Evolutionary conservation across 1,140 invertebrate genomes (phyloP).

Genomic region (Belonocnema kinseyi): DNA sequence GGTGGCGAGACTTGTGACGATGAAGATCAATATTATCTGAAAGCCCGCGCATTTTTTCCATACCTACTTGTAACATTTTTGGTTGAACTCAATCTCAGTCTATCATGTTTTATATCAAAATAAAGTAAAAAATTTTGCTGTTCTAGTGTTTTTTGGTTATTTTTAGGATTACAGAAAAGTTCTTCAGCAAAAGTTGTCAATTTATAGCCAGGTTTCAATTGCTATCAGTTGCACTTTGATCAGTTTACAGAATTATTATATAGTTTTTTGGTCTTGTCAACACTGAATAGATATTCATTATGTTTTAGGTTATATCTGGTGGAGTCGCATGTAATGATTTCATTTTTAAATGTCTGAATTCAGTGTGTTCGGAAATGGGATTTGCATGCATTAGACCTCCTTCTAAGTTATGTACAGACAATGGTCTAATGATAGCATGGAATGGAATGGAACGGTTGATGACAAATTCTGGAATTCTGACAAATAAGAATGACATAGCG

Average conservation of each 20-base stretch:
- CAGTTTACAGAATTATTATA: background rate
- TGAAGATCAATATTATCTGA: no score
- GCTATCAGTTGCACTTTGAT: no score
- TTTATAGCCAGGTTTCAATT: no score
- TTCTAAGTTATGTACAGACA: constrained; percentile 94
- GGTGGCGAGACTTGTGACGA: no score
- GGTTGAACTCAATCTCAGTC: no score
- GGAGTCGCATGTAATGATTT: constrained; percentile 96
- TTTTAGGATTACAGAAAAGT: no score
- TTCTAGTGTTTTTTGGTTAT: no score
- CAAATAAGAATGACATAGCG: constrained; percentile 72
- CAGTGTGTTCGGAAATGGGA: constrained; percentile 81
- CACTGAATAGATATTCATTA: constrained; percentile 35
- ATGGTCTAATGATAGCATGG: constrained; percentile 99
- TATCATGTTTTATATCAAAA: no score
- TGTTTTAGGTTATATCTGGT: constrained; percentile 90
- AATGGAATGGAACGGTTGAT: constrained; percentile 90
- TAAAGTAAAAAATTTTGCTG: no score
- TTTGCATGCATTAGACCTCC: constrained; percentile 86
- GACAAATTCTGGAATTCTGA: constrained; percentile 70
- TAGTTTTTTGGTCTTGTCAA: constrained; percentile 2
- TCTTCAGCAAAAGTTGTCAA: no score
- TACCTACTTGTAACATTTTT: no score
- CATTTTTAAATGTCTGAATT: constrained; percentile 82
- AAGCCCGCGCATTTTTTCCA: no score